Base-by-base conservation (phyloP, 2,888 invertebrate species). In the Spodoptera exigua region DNA sequence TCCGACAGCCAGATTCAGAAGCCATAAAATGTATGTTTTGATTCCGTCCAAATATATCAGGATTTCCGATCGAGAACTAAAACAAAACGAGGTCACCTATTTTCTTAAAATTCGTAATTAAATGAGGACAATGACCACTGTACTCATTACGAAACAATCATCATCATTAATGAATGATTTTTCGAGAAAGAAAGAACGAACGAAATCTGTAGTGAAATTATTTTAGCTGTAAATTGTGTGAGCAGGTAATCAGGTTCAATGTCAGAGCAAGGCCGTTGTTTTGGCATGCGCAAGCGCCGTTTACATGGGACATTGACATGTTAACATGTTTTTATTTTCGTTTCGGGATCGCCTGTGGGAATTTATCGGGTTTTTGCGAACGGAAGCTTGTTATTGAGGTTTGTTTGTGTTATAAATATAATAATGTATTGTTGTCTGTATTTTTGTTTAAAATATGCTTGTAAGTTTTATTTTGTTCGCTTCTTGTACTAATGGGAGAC, bases 181-280 rank as follows among this genome's bases (percentile, higher is more conserved):
- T 0, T 9, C 7, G 5, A 27, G 27, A 9, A 18, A 34, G 9
- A 49, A 11, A 66, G 17, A 49, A 21, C 40, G 17, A 49, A 21
- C 40, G 32, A 11, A 27, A 27, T 27, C 27, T 7, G 43, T 34
- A 40, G 43, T 60, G 60, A 64, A 35, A 69, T 62, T 60, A 61
- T 55, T 56, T 37, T 47, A 18, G 3, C 34, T 39, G 59, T 68
- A 65, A 75, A 67, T 47, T 70, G 66, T 65, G 62, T 61, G 48
- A 76, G 66, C 72, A 72, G 74, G 80, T 78, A 79, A 81, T 67
- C 66, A 72, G 78, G 82, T 82, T 82, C 85, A 86, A 81, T 83
- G 81, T 58, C 79, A 71, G 40, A 34, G 7, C 78, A 78, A 83
- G 81, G 79, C 74, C 76, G 65, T 16, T 44, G 69, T 78, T 78